Evolutionary conservation across 2,888 invertebrate species (phyloP), one percentile per base, ranked within the genome.

Genomic region (Campoplex nolae): DNA sequence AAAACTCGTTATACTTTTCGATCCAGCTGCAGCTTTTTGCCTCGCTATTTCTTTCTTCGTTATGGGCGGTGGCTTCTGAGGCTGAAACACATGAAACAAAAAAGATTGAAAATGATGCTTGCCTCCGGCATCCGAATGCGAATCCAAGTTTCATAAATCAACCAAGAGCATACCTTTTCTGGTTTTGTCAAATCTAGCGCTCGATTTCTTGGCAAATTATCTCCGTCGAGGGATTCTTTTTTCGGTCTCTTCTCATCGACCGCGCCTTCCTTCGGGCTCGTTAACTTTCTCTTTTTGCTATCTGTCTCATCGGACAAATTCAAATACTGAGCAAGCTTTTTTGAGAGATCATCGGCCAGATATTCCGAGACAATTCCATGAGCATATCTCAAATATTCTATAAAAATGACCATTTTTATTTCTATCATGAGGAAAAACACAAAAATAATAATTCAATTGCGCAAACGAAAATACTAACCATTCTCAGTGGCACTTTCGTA

Each of bases 331-430:
- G 96, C 95, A 78, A 98, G 95, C 91, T 96, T 95, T 82, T 95
- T 95, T 79, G 96, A 95, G 78, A 98, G 93, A 88, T 97, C 96
- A 68, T 96, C 96, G 91, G 96, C 95, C 48, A 98, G 95, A 93
- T 98, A 98, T 91, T 97, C 97, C 0, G 97, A 97, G 70, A 98
- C 95, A 87, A 98, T 96, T 16, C 97, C 98, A 93, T 96, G 96
- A 0, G 98, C 97, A 95, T 97, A 97, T 92, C 96, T 96, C 67
- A 97, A 92, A 92, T 96, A 97, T 90, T 96, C 96, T 96, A 94
- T 45, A 95, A 95, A 16, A 16, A 13, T 62, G 6, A 6, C 8
- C 3, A 62, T 58, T 32, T 58, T 13, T 2, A 3, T 28, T 62
- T 32, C 62, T 32, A 62, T 32, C 1, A 16, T 9, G 18, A 42